Evolutionary conservation across 2,113 vertebrate species (phyloP).

Genomic region (Mormoops blainvillei): DNA sequence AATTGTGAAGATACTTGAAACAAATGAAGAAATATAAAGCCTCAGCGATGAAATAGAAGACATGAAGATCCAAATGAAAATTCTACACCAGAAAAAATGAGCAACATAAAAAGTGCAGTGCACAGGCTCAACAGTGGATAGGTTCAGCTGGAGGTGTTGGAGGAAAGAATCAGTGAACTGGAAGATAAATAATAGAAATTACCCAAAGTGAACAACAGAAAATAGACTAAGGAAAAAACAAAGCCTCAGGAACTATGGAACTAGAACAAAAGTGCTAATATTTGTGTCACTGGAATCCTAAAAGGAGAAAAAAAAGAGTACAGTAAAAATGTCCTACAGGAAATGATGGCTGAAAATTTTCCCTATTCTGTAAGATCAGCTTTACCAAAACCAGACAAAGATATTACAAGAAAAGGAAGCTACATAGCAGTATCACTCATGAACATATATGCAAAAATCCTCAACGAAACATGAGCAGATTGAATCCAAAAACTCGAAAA

Average conservation of each 20-base stretch:
- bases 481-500: neutral
- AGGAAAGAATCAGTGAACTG: too few relatives aligned
- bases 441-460: neutral
- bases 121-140: too few relatives aligned
- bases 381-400: neutral
- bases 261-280: neutral
- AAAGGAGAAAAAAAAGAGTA: neutral
- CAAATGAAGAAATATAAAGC: too few relatives aligned
- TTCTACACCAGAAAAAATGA: too few relatives aligned
- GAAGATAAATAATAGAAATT: neutral
- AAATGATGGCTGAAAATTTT: neutral
- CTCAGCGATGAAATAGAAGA: too few relatives aligned
- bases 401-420: neutral
- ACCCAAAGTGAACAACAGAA: neutral
- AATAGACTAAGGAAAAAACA: neutral
- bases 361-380: neutral
- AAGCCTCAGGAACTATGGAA: neutral
- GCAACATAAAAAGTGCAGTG: too few relatives aligned
- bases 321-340: neutral
- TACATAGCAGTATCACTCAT: neutral
- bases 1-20: too few relatives aligned
- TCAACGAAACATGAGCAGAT: neutral
- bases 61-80: too few relatives aligned
- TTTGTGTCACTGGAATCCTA: neutral
- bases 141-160: too few relatives aligned